A percentile compares a stretch with the other conserved stretches of the same genome.
Evolutionary conservation across 2,888 invertebrate species (phyloP).

Genomic region (Ectemnius continuus): DNA sequence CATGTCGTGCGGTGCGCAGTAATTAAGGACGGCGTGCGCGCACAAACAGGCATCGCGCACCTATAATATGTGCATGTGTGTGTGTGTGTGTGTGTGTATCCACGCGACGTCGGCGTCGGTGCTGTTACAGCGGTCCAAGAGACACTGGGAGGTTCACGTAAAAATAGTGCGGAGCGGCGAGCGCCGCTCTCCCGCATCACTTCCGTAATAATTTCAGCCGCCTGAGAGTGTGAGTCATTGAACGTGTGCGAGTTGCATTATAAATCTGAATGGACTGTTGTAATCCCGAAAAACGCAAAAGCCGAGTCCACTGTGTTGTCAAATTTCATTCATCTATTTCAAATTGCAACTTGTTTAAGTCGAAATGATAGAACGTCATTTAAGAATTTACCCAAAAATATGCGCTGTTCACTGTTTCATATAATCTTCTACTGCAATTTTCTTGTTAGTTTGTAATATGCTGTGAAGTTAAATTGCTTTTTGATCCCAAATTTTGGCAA

Average conservation of each 20-base stretch:
- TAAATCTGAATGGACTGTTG: constrained; percentile 1
- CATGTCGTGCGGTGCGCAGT: background rate
- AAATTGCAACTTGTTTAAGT: background rate
- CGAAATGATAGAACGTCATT: background rate
- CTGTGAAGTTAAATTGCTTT: no score
- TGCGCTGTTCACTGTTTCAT: background rate
- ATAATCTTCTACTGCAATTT: no score
- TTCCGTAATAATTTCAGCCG: constrained; percentile 28
- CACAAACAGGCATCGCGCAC: background rate
- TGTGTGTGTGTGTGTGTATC: background rate
- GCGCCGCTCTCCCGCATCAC: constrained; percentile 15
- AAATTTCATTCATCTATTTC: no score
- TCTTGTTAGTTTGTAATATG: no score
- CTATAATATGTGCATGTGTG: background rate
- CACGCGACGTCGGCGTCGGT: background rate
- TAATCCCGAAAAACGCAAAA: background rate
- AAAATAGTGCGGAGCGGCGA: constrained; percentile 46
- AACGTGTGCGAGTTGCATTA: constrained; percentile 6
- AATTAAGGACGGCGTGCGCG: background rate
- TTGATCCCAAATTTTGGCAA: no score
- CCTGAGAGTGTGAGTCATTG: constrained; percentile 21
- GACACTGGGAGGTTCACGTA: constrained; percentile 22
- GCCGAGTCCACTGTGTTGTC: no score
- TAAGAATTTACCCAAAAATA: no score
- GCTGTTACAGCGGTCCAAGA: background rate